Evolutionary conservation across 2,888 invertebrate species (phyloP).

Genomic region (Hirudinaria manillensis): DNA sequence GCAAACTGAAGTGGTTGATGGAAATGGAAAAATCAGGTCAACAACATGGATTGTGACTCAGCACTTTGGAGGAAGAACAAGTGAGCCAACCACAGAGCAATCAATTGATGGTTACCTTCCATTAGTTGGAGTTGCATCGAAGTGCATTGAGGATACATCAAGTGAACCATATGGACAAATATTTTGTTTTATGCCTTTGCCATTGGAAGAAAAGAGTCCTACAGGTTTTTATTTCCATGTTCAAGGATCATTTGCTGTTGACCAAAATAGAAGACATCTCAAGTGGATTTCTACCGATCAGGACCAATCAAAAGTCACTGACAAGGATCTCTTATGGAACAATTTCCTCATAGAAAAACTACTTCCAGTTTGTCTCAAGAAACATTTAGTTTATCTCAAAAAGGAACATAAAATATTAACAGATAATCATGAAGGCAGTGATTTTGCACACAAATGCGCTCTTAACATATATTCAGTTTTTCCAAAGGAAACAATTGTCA

Average conservation of each 20-base stretch:
- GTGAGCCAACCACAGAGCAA: neutral
- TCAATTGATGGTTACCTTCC: conserved; percentile 39
- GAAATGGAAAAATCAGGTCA: neutral
- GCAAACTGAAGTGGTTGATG: conserved; percentile 4
- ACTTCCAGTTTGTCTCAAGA: conserved; percentile 43
- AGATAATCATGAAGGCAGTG: neutral
- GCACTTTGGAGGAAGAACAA: conserved; percentile 26
- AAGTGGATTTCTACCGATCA: conserved; percentile 31
- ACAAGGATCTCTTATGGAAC: conserved; percentile 47
- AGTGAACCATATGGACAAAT: conserved; percentile 30
- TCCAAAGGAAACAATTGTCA: conserved; percentile 39
- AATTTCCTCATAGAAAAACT: conserved; percentile 44
- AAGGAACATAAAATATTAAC: neutral
- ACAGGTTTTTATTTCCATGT: conserved; percentile 35
- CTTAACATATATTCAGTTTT: conserved; percentile 34
- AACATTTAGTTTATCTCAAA: conserved; percentile 38
- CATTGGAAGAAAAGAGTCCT: conserved; percentile 30
- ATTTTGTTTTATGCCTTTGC: conserved; percentile 36
- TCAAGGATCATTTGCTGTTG: conserved; percentile 34
- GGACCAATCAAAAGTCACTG: conserved; percentile 33
- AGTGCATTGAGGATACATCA: neutral
- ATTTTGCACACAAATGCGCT: neutral
- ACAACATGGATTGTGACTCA: conserved; percentile 29
- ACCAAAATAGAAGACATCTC: conserved; percentile 35
- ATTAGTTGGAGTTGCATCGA: conserved; percentile 41